A percentile compares a stretch with the other conserved stretches of the same genome.
These are phyloP conservation scores for Melanerpes formicivorus DNA, from an alignment of 2,113 vertebrate genomes.

Conservation along the genomic window DNA sequence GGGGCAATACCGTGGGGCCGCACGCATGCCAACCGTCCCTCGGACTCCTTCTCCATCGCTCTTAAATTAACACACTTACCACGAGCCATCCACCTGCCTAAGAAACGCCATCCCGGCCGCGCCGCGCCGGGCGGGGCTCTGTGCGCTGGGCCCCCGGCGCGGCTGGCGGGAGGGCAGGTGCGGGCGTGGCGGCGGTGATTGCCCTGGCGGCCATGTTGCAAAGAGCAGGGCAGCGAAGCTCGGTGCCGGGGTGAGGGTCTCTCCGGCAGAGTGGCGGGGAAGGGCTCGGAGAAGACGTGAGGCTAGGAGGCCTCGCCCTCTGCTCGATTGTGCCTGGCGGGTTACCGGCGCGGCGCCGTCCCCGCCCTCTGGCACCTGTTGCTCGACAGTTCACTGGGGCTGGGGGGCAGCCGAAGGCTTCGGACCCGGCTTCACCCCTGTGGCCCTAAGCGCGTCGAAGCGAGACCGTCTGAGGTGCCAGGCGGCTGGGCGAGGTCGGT, in stretches of 20 bases:
- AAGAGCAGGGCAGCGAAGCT: not conserved
- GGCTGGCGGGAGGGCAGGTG: not conserved
- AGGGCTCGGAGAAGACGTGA: fast-evolving
- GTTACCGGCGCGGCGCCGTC: not conserved
- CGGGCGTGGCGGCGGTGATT: not conserved
- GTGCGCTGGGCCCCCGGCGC: not conserved
- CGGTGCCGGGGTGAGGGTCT: not conserved
- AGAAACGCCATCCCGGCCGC: not conserved
- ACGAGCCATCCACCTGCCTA: not conserved
- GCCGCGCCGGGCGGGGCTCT: not conserved
- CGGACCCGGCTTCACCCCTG: too few relatives aligned
- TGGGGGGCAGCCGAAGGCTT: not conserved
- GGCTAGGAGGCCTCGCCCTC: fast-evolving
- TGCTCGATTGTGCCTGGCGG: too few relatives aligned
- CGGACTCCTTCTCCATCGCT: not conserved
- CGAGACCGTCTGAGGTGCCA: not conserved
- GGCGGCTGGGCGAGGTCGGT: not conserved
- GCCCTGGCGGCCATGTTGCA: not conserved
- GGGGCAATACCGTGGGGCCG: not conserved
- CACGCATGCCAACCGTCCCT: not conserved
- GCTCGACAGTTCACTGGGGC: not conserved
- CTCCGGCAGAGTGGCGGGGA: too few relatives aligned
- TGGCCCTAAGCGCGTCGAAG: not conserved
- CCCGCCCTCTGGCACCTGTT: not conserved
- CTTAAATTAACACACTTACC: not conserved